Base-by-base conservation (phyloP, 2,113 vertebrate genomes). In the Chloroceryle aenea region DNA sequence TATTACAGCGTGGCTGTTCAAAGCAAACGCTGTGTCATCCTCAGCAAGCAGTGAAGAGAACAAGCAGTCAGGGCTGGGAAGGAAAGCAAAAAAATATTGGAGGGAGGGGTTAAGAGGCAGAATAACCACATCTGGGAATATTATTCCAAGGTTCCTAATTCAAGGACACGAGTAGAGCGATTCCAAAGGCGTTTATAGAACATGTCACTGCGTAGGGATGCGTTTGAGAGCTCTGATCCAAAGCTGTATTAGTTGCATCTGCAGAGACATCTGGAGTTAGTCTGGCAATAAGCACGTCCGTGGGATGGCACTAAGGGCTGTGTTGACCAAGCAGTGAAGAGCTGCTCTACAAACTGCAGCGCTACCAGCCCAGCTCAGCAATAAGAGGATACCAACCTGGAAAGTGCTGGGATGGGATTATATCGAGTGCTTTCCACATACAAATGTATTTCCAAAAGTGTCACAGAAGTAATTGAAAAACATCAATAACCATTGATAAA, bases 401-500 rank as follows among this genome's bases (percentile, higher is more conserved):
- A 17, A 52, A 93, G 66, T 53, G 79, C 80, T 81, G 84, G 88
- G 77, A 47, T 66, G 38, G 88, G 85, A 87, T 89, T 87, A 45
- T 74, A 62, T 62, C 1, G 30, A 96, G 53, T 75, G 22, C 90
- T 66, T 97, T 97, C 93, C 90, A 89, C 97, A 94, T 83, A 95
- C 87, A 96, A 97, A 97, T 92, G 79, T 94, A 88, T 95, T 97
- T 96, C 84, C 96, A 50, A 68, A 95, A 92, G 88, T 97, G 96
- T 87, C 97, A 94, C 38, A 20, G 72, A 67, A 93, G 84, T 89
- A 96, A 96, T 83, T 95, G 96, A 69, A 97, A 97, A 97, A 80
- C 80, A 87, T 98, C 97, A 96, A 95, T 97, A 98, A 96, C 5
- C 5, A 96, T 97, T 66, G 25, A 97, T 96, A 79, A 86, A 79